These are phyloP conservation scores for Babyrousa celebensis DNA, from an alignment of 2,797 vertebrate genomes.

Conservation along the genomic window DNA sequence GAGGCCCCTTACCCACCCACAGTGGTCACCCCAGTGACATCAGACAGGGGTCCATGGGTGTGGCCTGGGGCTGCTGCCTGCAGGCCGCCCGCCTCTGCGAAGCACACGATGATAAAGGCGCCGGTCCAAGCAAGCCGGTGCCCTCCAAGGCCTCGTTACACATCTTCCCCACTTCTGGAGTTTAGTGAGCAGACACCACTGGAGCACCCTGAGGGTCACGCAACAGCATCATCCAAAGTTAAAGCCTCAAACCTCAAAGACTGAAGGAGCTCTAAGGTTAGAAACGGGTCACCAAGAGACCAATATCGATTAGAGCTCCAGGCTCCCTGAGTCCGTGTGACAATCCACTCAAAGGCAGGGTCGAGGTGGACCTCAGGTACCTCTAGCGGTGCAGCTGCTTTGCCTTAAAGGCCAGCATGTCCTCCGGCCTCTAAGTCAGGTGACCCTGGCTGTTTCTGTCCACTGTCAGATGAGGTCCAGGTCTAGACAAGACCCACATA, in stretches of 20 bases:
- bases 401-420: not conserved
- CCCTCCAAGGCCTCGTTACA: not conserved
- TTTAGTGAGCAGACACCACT: not conserved
- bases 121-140: not conserved
- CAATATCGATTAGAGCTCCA: not conserved
- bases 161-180: not conserved
- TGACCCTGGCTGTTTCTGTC: not conserved
- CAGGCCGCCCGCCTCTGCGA: too few relatives aligned
- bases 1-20: not conserved
- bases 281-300: not conserved
- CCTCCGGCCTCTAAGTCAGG: not conserved
- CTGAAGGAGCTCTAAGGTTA: not conserved
- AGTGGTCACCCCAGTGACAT: not conserved
- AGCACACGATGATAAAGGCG: too few relatives aligned
- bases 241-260: not conserved
- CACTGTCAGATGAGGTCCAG: not conserved
- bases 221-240: not conserved
- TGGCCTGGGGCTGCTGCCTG: not conserved
- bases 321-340: not conserved
- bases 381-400: not conserved
- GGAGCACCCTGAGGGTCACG: not conserved
- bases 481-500: not conserved
- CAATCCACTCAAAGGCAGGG: not conserved
- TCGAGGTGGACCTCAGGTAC: too few relatives aligned
- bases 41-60: not conserved